phyloP scores from a whole-genome alignment of 2,113 vertebrate genomes.

The Triplophysa rosa region DNA sequence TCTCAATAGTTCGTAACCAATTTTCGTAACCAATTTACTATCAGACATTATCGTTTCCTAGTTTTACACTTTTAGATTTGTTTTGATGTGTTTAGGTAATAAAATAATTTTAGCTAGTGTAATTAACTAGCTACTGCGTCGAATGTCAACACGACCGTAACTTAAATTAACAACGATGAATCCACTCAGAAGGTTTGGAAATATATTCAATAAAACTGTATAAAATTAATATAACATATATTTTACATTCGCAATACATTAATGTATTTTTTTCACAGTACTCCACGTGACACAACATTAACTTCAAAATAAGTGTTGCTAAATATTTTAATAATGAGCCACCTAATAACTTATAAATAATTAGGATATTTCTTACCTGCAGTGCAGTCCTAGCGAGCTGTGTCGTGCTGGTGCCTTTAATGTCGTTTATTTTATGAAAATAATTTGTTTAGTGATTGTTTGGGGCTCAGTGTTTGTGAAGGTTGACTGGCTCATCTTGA shows the following conservation, averaged over 20 bases:
- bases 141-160: neutral
- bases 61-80: neutral
- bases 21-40: neutral
- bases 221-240: too few species aligned
- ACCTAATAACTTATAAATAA: neutral
- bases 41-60: neutral
- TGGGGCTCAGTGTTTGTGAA: conserved; percentile 61
- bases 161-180: too few species aligned
- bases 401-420: conserved; percentile 1
- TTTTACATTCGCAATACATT: too few species aligned
- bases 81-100: neutral
- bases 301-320: too few species aligned
- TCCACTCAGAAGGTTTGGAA: too few species aligned
- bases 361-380: conserved; percentile 9
- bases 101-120: too few species aligned
- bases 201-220: too few species aligned
- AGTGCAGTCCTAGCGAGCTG: conserved; percentile 5
- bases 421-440: conserved; percentile 12
- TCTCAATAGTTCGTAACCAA: neutral
- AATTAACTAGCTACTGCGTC: neutral
- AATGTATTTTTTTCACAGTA: neutral
- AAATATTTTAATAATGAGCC: neutral
- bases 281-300: neutral
- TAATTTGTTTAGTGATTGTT: conserved; percentile 55
- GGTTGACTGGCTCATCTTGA: conserved; percentile 72